phyloP scores from a whole-genome alignment of 2,113 vertebrate genomes.

The Gorsachius goisagi region DNA sequence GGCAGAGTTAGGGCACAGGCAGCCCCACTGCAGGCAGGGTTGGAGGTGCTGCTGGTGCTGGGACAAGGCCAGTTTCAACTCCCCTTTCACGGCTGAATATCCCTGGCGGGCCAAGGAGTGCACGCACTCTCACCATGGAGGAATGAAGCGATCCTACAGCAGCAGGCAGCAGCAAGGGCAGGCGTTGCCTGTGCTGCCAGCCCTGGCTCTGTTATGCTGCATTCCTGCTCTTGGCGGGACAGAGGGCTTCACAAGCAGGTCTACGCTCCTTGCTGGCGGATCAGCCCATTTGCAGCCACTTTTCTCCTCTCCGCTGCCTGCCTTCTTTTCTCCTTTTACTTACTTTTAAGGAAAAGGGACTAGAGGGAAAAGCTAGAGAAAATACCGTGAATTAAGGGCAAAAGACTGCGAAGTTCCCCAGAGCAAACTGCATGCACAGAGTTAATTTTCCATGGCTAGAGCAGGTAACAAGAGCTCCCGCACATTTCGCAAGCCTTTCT shows the following conservation, averaged over 20 bases:
- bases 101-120: not conserved
- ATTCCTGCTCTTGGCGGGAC: not conserved
- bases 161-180: not conserved
- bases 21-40: not conserved
- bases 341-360: not conserved
- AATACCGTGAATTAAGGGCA: constrained; percentile 26
- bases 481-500: not conserved
- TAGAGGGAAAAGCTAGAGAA: not conserved
- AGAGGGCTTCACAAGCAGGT: not conserved
- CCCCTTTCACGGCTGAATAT: not conserved
- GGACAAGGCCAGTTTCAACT: not conserved
- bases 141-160: not conserved
- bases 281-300: not conserved
- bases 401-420: constrained; percentile 27
- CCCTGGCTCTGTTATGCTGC: fast-evolving
- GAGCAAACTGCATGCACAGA: not conserved
- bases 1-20: not conserved
- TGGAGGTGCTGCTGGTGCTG: not conserved
- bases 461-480: constrained; percentile 39
- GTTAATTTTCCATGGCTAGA: constrained; percentile 58
- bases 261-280: not conserved
- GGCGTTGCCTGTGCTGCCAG: not conserved
- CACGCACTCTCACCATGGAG: fast-evolving
- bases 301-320: not conserved
- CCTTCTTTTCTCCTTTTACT: not conserved